Base-by-base conservation (phyloP, 2,888 invertebrate genomes). In the Acanthococcus lagerstroemiae region DNA sequence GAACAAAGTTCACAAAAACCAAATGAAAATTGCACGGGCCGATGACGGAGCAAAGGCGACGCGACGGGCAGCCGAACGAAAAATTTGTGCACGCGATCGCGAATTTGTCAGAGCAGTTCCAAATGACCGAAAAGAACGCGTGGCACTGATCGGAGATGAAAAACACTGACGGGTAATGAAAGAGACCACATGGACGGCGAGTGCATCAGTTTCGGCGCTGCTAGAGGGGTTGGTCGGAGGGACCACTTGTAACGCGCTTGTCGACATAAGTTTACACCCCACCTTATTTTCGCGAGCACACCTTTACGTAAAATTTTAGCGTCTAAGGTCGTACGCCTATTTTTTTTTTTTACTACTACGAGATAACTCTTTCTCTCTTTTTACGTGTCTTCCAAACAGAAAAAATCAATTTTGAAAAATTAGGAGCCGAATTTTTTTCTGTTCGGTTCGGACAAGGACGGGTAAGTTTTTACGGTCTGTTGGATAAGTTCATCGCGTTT, bases 221-320 rank as follows among this genome's bases (percentile, higher is more conserved):
- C 25, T 58, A 15, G 50, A 37, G 54, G 52, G 61, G 50, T 52
- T 50, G 61, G 37, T 61, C 52, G 61, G 61, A 61, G 61, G 61
- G 61, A 61, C 61, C 61, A 61, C 61, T 61, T 61, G 61, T 61
- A 61, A 61, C 61, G 61, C 61, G 61, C 61, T 61, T 61, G 61
- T 61, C 61, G 61, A 54, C 61, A 52, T 61, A 61, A 50, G 61
- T 61, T 61, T 50, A 45, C 24, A 58, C 46, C 46, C 58, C 58
- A 46, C 58, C 44, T 45, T n/a, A 24, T 25, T 58, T 58, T 37
- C 58, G 25, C 22, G 19, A 58, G 17, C 30, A 58, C 58, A 58
- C 58, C 58, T 58, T 46, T 56, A 46, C 58, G 46, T 24, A n/a
- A 58, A 45, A 58, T 58, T 58, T 58, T 56, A 19, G 56, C 21